Base-by-base conservation (phyloP, 2,888 invertebrate genomes). In the Eudemis profundana region DNA sequence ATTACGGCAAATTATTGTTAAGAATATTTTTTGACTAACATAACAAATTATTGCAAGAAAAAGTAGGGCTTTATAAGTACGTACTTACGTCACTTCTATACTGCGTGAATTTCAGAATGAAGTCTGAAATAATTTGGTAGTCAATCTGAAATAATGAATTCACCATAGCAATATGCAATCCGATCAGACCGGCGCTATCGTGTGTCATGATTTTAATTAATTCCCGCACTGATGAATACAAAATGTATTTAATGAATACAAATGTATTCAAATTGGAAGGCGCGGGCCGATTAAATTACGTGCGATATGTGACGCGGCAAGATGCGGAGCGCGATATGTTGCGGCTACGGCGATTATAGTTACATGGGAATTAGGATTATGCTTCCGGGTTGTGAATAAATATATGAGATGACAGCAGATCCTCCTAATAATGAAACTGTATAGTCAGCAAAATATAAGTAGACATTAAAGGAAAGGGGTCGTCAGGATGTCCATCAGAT, bases 241-340 rank as follows among this genome's bases (percentile, higher is more conserved):
- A 44, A 56, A 56, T 56, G 56, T 42, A 56, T 71, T 68, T 75
- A 72, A 77, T 76, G 72, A 73, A 70, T 74, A 81, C 83, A 85
- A 87, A 84, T 83, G 81, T 82, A 88, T 88, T 84, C 86, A 87
- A 86, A 88, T 88, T 85, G 82, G 77, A 77, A 77, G 68, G 74
- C 74, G 75, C 72, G 74, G 72, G 70, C 79, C 79, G 79, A 85
- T 85, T 85, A 84, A 78, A 79, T 73, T 80, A 76, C 74, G 71
- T 72, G 75, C 71, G 72, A 78, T 78, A 74, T 72, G 57, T 63
- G 36, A 49, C 50, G 36, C 62, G 42, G 59, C 53, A 60, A 65
- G 59, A 53, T 65, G 59, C 29, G 27, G 38, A 50, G 19, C n/a
- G 49, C 36, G 64, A 51, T 65, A 65, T n/a, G n/a, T 57, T 50